These are phyloP conservation scores for Urosaurus nigricauda DNA, from an alignment of 2,797 vertebrate species.

Conservation along the genomic window DNA sequence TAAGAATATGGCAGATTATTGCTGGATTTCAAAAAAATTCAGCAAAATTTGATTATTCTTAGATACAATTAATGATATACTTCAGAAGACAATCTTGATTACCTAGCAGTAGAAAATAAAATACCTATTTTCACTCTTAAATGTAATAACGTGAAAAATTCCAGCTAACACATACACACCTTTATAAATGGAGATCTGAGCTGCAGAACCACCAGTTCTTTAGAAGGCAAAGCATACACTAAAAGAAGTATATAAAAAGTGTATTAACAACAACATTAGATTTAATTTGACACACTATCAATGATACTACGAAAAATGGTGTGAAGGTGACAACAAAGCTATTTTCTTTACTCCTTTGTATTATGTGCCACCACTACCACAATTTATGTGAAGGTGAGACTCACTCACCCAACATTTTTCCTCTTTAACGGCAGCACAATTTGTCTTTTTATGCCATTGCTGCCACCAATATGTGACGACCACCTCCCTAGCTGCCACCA, in stretches of 20 bases:
- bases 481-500: too few species aligned
- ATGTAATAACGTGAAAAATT: slow-evolving; percentile 23
- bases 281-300: background rate
- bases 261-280: slow-evolving; percentile 15
- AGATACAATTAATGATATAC: background rate
- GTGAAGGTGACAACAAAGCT: too few species aligned
- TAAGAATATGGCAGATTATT: background rate
- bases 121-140: slow-evolving; percentile 25
- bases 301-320: background rate
- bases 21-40: background rate
- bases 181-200: slow-evolving; percentile 93
- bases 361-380: too few species aligned
- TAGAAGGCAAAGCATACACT: slow-evolving; percentile 89
- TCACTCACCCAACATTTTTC: too few species aligned
- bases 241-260: slow-evolving; percentile 53
- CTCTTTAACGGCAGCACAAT: too few species aligned
- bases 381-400: too few species aligned
- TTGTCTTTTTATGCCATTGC: too few species aligned
- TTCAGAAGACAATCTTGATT: background rate
- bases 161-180: slow-evolving; percentile 76
- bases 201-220: slow-evolving; percentile 90
- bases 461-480: too few species aligned
- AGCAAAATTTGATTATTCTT: background rate
- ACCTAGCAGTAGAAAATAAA: background rate
- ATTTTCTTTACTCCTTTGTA: too few species aligned